A percentile compares a stretch with the other conserved stretches of the same genome.
These are phyloP conservation scores for Enoplosus armatus DNA, from an alignment of 2,797 vertebrate genomes.

Conservation along the genomic window DNA sequence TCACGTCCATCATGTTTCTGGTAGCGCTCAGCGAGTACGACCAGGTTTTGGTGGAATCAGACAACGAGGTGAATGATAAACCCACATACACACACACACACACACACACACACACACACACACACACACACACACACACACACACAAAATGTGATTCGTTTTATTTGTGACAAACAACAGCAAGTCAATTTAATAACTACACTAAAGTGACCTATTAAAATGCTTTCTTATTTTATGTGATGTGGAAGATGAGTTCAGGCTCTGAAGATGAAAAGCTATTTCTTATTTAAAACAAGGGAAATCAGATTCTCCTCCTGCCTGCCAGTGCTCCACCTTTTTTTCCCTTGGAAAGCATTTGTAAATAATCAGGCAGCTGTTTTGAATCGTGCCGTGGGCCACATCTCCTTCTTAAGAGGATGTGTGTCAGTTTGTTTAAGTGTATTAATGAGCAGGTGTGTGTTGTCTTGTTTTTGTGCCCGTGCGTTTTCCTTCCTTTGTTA, in stretches of 20 bases:
- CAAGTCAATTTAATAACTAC: not conserved
- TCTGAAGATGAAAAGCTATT: slow-evolving; percentile 21
- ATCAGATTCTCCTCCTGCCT: slow-evolving; percentile 48
- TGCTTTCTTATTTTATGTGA: not conserved
- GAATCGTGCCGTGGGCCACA: slow-evolving; percentile 56
- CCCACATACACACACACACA: too few relatives aligned
- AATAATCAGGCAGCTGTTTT: slow-evolving; percentile 79
- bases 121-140: too few relatives aligned
- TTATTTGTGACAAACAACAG: not conserved
- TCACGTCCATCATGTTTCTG: slow-evolving; percentile 98
- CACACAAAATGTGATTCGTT: not conserved
- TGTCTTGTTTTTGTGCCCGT: not conserved
- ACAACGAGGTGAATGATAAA: slow-evolving; percentile 90
- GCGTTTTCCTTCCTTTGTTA: slow-evolving; percentile 11
- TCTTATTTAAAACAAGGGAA: slow-evolving; percentile 70
- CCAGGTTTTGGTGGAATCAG: slow-evolving; percentile 96
- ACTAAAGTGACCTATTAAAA: not conserved
- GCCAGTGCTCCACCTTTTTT: slow-evolving; percentile 27
- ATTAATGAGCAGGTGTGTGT: slow-evolving; percentile 62
- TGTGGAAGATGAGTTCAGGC: not conserved
- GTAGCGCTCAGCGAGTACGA: slow-evolving; percentile 98
- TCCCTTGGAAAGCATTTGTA: slow-evolving; percentile 80
- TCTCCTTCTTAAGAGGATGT: slow-evolving; percentile 46
- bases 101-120: too few relatives aligned
- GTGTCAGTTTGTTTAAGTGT: slow-evolving; percentile 45